Percentiles rank a stretch among this genome's conserved stretches.
phyloP scores from a whole-genome alignment of 2,113 vertebrate genomes.

The Cavia aperea region DNA sequence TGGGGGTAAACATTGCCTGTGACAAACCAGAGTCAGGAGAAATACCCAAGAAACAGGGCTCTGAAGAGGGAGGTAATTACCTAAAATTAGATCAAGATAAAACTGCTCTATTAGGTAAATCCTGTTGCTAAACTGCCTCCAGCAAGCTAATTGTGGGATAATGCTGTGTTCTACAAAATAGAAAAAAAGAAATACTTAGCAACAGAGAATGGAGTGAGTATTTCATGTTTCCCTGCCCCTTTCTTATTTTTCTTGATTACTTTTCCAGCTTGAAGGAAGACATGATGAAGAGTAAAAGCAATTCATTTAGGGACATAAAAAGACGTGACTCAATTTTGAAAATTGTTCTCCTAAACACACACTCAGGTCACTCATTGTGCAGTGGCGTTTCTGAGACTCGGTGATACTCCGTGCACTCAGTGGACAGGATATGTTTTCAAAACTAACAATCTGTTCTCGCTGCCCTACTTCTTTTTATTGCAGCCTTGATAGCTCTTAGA shows the following conservation, averaged over 20 bases:
- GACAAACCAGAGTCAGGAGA: neutral
- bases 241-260: slow-evolving; percentile 5
- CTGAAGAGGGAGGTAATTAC: slow-evolving; percentile 42
- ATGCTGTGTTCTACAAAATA: neutral
- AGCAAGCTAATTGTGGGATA: neutral
- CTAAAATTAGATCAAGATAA: slow-evolving; percentile 45
- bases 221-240: neutral
- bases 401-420: neutral
- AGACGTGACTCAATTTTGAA: neutral
- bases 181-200: neutral
- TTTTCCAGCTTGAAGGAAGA: slow-evolving; percentile 30
- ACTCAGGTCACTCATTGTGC: neutral
- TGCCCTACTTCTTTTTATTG: neutral
- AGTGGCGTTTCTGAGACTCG: slow-evolving; percentile 20
- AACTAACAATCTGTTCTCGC: neutral
- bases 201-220: neutral
- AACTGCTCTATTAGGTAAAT: slow-evolving; percentile 36
- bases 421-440: slow-evolving; percentile 17
- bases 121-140: slow-evolving; percentile 41
- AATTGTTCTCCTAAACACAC: neutral
- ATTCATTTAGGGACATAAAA: neutral
- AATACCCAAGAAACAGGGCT: neutral
- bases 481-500: neutral
- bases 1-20: neutral
- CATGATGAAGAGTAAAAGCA: neutral